Conservation (phyloP, 1,140 invertebrate genomes). For the Gryon sp. region DNA sequence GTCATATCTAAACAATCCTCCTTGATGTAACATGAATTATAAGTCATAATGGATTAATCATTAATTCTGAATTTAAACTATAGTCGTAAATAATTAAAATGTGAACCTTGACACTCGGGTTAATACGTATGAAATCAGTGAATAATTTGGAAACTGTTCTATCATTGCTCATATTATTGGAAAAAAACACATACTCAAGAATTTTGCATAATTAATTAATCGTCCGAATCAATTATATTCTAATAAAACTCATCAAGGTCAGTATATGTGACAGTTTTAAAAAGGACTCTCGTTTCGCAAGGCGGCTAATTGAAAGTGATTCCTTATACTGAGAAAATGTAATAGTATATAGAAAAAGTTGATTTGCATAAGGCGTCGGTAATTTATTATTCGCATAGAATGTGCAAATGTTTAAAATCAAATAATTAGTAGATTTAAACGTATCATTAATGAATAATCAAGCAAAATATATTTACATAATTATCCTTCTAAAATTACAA, state of each 20-base stretch:
- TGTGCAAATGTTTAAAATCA: conserved; percentile 1
- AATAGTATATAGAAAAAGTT: conserved; percentile 2
- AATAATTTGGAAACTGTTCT: too few species aligned
- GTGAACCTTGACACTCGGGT: too few species aligned
- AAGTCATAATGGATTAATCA: too few species aligned
- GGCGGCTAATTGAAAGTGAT: conserved; percentile 27
- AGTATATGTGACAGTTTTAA: conserved; percentile 18
- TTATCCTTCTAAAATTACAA: too few species aligned
- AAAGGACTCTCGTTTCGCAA: conserved; percentile 37
- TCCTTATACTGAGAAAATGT: conserved; percentile 21
- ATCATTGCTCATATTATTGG: too few species aligned
- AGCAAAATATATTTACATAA: too few species aligned
- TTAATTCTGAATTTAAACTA: too few species aligned
- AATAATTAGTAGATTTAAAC: background rate
- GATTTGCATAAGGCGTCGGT: conserved; percentile 20
- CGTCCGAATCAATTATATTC: background rate
- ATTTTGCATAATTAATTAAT: conserved; percentile 8
- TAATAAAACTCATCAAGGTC: conserved; percentile 11
- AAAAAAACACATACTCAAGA: too few species aligned
- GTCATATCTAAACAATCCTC: too few species aligned
- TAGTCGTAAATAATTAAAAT: background rate
- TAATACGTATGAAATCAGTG: too few species aligned
- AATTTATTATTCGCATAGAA: conserved; percentile 26
- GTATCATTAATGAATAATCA: too few species aligned
- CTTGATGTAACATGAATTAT: too few species aligned